These are phyloP conservation scores for Diprion similis DNA, from an alignment of 1,140 invertebrate genomes.

Conservation along the genomic window DNA sequence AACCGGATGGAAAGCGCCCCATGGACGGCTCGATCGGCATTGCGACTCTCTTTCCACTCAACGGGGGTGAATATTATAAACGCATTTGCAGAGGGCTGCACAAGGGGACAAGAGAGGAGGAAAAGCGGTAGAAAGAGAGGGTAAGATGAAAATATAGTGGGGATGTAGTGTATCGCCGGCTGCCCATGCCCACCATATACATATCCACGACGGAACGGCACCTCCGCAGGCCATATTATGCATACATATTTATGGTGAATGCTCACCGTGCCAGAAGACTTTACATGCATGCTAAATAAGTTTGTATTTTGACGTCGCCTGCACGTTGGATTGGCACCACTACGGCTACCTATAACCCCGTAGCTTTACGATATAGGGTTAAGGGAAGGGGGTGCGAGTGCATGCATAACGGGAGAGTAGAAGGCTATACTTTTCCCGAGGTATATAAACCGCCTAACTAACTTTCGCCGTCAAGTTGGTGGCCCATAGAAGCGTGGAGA, in stretches of 20 bases:
- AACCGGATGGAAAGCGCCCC: not conserved
- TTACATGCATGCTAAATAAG: constrained; percentile 50
- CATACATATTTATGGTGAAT: constrained; percentile 51
- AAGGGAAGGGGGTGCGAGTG: no score
- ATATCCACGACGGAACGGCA: constrained; percentile 26
- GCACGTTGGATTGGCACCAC: no score
- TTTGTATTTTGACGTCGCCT: constrained; percentile 23
- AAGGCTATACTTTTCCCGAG: not conserved
- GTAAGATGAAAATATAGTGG: constrained; percentile 17
- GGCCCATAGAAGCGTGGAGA: not conserved
- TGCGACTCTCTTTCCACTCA: constrained; percentile 18
- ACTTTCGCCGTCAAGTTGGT: not conserved
- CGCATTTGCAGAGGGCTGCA: constrained; percentile 35
- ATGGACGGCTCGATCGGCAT: not conserved
- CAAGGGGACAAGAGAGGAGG: not conserved
- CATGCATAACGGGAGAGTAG: not conserved
- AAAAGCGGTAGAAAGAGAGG: constrained; percentile 24
- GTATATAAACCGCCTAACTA: not conserved
- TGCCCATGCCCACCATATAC: not conserved
- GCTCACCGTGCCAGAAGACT: constrained; percentile 47
- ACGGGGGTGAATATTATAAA: constrained; percentile 54
- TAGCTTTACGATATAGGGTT: no score
- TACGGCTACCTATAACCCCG: no score
- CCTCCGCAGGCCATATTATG: constrained; percentile 33
- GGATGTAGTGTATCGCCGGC: no score